Percentiles rank a stretch among this genome's conserved stretches.
phyloP scores from a whole-genome alignment of 2,797 vertebrate species.

The Percopsis omiscomaycus region DNA sequence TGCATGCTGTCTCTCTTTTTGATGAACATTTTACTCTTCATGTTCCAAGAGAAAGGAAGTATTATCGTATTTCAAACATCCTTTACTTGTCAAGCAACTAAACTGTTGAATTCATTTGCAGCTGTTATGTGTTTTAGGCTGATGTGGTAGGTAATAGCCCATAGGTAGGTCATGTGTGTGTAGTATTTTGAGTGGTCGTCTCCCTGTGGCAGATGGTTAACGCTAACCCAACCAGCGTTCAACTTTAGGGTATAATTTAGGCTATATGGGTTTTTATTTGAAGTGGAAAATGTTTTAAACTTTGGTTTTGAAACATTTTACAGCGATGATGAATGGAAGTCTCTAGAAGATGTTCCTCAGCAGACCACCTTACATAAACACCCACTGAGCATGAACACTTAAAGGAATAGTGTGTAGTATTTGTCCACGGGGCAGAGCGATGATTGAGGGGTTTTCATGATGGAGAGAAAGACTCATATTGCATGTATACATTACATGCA shows the following conservation, averaged over 20 bases:
- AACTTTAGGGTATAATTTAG: constrained; percentile 10
- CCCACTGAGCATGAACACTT: background rate
- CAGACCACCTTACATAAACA: constrained; percentile 24
- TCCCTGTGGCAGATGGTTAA: background rate
- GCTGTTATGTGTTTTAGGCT: background rate
- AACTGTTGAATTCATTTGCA: background rate
- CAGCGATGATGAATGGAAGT: background rate
- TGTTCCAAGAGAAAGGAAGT: background rate
- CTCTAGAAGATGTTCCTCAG: background rate
- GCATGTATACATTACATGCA: no score
- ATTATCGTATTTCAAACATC: background rate
- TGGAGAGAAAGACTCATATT: no score
- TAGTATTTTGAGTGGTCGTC: background rate
- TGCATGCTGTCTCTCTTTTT: background rate
- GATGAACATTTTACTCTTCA: background rate
- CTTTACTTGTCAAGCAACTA: background rate
- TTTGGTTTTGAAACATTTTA: background rate
- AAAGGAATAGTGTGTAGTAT: no score
- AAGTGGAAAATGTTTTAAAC: constrained; percentile 15
- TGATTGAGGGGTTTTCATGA: no score
- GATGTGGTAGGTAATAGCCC: background rate
- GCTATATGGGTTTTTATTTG: constrained; percentile 11
- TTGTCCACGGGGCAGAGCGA: no score
- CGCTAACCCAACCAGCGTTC: background rate
- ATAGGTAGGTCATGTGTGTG: background rate